These are phyloP conservation scores for Mythimna loreyi DNA, from an alignment of 2,888 invertebrate species.

Conservation along the genomic window DNA sequence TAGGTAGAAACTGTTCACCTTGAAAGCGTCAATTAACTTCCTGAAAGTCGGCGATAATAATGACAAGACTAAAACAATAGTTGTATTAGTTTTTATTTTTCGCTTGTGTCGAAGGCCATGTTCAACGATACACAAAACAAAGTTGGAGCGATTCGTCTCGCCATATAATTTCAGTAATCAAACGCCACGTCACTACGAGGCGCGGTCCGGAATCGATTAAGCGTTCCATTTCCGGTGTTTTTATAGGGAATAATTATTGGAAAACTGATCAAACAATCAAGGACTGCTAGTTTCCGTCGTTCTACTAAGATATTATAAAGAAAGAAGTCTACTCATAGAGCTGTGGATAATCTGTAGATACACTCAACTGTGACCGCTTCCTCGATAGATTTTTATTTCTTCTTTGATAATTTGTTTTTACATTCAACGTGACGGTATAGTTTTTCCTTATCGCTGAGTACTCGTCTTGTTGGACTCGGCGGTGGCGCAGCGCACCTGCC, in stretches of 20 bases:
- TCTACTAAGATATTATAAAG: slow-evolving; percentile 78
- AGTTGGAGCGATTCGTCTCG: slow-evolving; percentile 86
- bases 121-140: slow-evolving; percentile 88
- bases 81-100: slow-evolving; percentile 89
- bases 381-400: slow-evolving; percentile 87
- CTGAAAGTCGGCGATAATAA: slow-evolving; percentile 85
- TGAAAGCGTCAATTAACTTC: slow-evolving; percentile 87
- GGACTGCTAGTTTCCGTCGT: slow-evolving; percentile 84
- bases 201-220: slow-evolving; percentile 88
- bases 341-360: slow-evolving; percentile 86
- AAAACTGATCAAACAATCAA: slow-evolving; percentile 88
- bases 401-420: slow-evolving; percentile 89
- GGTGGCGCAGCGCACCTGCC: slow-evolving; percentile 74
- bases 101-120: slow-evolving; percentile 83
- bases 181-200: slow-evolving; percentile 87
- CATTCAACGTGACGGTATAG: slow-evolving; percentile 81
- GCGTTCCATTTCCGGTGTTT: slow-evolving; percentile 89
- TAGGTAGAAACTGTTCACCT: slow-evolving; percentile 82
- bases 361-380: slow-evolving; percentile 90
- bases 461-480: slow-evolving; percentile 77
- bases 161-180: slow-evolving; percentile 90
- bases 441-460: slow-evolving; percentile 76
- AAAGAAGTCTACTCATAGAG: slow-evolving; percentile 83
- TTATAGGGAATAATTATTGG: slow-evolving; percentile 87
- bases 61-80: slow-evolving; percentile 89